Evolutionary conservation across 2,888 invertebrate species (phyloP).

Genomic region (Philonicus albiceps): DNA sequence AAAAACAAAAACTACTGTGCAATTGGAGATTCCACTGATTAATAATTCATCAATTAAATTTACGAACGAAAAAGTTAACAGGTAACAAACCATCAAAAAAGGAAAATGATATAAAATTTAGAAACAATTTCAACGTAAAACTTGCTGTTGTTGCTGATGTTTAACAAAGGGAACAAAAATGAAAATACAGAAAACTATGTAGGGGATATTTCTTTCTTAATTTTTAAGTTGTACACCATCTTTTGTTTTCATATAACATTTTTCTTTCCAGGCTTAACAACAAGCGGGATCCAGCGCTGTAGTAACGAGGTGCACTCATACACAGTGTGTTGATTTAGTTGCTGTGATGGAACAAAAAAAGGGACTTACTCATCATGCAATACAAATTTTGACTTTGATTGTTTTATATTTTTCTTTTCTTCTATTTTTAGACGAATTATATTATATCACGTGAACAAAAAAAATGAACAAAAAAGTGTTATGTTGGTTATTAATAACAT

Average conservation of each 20-base stretch:
- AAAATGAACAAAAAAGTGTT: constrained; percentile 19
- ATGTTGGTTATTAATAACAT: constrained; percentile 38
- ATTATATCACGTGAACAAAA: background rate
- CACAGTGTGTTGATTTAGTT: constrained; percentile 56
- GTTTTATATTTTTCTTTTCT: constrained; percentile 12
- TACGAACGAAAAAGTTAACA: background rate
- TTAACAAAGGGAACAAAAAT: constrained; percentile 9
- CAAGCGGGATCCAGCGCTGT: constrained; percentile 56
- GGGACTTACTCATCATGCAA: constrained; percentile 48
- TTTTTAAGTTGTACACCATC: constrained; percentile 49
- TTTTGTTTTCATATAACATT: background rate
- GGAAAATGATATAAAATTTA: background rate
- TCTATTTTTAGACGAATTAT: background rate
- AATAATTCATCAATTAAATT: background rate
- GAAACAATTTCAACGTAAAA: constrained; percentile 32
- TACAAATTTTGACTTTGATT: constrained; percentile 12
- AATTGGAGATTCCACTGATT: background rate
- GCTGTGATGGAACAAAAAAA: constrained; percentile 58
- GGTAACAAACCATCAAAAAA: background rate
- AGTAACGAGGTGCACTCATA: constrained; percentile 54
- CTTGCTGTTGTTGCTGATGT: background rate
- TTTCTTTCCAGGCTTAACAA: constrained; percentile 50
- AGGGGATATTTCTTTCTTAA: constrained; percentile 22
- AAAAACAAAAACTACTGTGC: constrained; percentile 23
- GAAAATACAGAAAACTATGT: background rate